A percentile compares a stretch with the other conserved stretches of the same genome.
Evolutionary conservation across 2,888 invertebrate genomes (phyloP).

Genomic region (Caenorhabditis sp.): DNA sequence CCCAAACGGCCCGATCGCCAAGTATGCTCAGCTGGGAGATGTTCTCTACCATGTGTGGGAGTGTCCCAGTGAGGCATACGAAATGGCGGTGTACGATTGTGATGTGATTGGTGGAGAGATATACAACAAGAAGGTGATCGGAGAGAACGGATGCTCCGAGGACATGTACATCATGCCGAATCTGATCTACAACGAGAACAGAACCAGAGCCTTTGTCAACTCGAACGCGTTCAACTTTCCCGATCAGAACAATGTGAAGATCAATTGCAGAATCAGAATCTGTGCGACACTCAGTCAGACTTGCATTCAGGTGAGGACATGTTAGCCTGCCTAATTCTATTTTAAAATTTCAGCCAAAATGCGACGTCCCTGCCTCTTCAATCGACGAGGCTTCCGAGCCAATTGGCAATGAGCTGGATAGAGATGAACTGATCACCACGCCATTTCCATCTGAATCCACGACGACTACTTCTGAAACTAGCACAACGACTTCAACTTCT

Average conservation of each 20-base stretch:
- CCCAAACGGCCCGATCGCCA: constrained; percentile 79
- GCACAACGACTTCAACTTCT: constrained; percentile 35
- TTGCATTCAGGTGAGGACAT: constrained; percentile 71
- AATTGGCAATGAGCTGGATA: constrained; percentile 53
- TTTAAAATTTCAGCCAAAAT: constrained; percentile 59
- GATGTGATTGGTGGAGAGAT: constrained; percentile 76
- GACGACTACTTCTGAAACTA: constrained; percentile 43
- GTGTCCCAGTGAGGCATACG: constrained; percentile 76
- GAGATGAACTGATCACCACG: constrained; percentile 61
- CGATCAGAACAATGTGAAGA: constrained; percentile 77
- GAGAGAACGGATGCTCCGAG: constrained; percentile 78
- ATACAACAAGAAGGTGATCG: constrained; percentile 74
- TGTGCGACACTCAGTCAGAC: constrained; percentile 74
- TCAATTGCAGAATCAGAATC: constrained; percentile 80
- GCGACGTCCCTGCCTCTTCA: constrained; percentile 46
- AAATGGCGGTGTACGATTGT: constrained; percentile 81
- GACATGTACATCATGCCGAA: constrained; percentile 79
- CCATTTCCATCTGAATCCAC: constrained; percentile 19
- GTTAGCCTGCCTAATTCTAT: too few relatives aligned
- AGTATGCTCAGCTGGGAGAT: constrained; percentile 76
- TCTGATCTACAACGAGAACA: constrained; percentile 76
- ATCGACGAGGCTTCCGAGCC: constrained; percentile 44
- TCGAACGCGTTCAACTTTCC: constrained; percentile 82
- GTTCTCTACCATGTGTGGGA: constrained; percentile 82
- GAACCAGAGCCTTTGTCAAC: constrained; percentile 78